Evolutionary conservation across 2,113 vertebrate species (phyloP).

Genomic region (Tychaedon coryphoeus): DNA sequence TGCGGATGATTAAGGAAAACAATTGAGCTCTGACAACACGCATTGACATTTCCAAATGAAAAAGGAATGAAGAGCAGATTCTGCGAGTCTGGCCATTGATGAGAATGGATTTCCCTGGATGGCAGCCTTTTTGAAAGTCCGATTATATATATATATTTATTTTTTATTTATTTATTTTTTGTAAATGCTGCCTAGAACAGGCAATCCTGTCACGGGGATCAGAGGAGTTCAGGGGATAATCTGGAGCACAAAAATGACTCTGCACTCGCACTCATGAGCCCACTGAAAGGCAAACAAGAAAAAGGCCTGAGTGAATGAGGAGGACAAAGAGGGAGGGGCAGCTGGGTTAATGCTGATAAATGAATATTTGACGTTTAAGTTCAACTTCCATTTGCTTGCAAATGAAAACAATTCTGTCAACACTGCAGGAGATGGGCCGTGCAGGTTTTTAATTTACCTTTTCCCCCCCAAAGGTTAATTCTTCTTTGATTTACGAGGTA

Average conservation of each 20-base stretch:
- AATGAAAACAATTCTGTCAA: slow-evolving; percentile 15
- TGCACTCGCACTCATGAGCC: neutral
- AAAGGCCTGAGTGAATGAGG: neutral
- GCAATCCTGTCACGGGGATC: neutral
- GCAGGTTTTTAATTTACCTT: neutral
- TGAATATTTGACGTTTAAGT: slow-evolving; percentile 1
- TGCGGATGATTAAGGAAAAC: slow-evolving; percentile 39
- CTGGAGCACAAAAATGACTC: neutral
- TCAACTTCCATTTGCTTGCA: slow-evolving; percentile 10
- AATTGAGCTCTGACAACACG: neutral
- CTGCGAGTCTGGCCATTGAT: slow-evolving; percentile 10
- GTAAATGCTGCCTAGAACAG: neutral
- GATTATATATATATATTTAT: neutral
- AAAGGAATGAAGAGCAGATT: slow-evolving; percentile 17
- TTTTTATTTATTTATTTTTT: no score
- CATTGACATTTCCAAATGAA: slow-evolving; percentile 41
- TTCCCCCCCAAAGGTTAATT: neutral
- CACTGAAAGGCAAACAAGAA: neutral
- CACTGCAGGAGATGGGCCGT: neutral
- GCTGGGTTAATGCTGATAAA: neutral
- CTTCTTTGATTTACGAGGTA: neutral
- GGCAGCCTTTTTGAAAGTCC: neutral
- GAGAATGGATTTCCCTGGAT: slow-evolving; percentile 18
- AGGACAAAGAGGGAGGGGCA: neutral
- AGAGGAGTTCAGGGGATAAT: neutral